Evolutionary conservation across 2,113 vertebrate genomes (phyloP).

Genomic region (Platysternon megacephalum): DNA sequence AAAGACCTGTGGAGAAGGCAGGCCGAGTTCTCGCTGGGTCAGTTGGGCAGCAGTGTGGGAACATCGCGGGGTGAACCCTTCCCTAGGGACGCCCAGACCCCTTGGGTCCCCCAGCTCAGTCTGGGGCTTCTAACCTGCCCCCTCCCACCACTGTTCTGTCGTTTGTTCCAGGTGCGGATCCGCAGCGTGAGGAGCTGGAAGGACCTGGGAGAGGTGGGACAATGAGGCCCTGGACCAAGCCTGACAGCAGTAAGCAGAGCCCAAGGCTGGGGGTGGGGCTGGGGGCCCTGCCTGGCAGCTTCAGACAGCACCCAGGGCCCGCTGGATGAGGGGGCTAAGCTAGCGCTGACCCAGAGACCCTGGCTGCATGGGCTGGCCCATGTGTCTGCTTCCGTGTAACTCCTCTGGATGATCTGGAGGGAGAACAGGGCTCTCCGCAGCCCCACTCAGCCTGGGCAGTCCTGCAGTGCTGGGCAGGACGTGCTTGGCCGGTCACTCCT

Average conservation of each 20-base stretch:
- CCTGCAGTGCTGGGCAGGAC: conserved; percentile 31
- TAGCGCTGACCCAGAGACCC: not conserved
- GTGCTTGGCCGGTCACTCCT: too few species aligned
- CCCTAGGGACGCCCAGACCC: not conserved
- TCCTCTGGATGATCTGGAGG: not conserved
- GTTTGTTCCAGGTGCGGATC: not conserved
- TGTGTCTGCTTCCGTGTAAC: too few species aligned
- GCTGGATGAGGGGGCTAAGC: not conserved
- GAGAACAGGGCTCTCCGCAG: not conserved
- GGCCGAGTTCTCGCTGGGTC: not conserved
- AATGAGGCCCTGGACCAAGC: not conserved
- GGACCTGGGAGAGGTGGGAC: not conserved
- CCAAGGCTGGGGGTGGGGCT: too few species aligned
- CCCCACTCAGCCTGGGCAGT: conserved; percentile 27
- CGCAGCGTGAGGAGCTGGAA: not conserved
- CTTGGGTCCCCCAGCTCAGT: not conserved
- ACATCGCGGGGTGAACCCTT: not conserved
- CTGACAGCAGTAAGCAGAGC: not conserved
- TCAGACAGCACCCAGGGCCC: too few species aligned
- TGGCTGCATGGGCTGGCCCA: too few species aligned
- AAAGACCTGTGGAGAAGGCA: not conserved
- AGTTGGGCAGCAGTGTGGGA: not conserved
- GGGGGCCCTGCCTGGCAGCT: too few species aligned
- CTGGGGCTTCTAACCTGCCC: not conserved
- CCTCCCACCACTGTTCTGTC: not conserved